Conservation (phyloP, 2,113 vertebrate species). For the Forbesichthys agassizii region DNA sequence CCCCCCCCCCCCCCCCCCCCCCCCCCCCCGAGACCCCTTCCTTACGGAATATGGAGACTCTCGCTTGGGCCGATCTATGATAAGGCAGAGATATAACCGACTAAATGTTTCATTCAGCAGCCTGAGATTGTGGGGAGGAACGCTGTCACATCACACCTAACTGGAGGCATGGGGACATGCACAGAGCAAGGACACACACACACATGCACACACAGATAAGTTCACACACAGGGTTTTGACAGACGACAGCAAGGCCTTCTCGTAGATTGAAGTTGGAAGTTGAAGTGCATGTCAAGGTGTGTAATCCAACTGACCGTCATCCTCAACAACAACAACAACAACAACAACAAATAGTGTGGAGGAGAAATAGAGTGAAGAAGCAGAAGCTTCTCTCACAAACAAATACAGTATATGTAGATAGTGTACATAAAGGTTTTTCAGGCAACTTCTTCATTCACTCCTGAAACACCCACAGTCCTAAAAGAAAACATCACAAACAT, state of each 20-base stretch:
- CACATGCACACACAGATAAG: not conserved
- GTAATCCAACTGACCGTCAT: conserved; percentile 18
- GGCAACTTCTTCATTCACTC: not conserved
- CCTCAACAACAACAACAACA: not conserved
- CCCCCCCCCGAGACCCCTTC: too few relatives aligned
- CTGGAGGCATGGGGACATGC: conserved; percentile 6
- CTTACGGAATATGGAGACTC: not conserved
- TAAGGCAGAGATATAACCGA: not conserved
- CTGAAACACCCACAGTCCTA: conserved; percentile 32
- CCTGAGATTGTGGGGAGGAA: conserved; percentile 18
- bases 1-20: too few relatives aligned
- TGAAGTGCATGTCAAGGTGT: conserved; percentile 8
- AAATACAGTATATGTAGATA: conserved; percentile 5
- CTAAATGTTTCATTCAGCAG: not conserved
- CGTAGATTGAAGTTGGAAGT: conserved; percentile 19
- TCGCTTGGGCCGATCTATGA: not conserved
- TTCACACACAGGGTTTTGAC: too few relatives aligned
- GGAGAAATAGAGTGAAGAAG: too few relatives aligned
- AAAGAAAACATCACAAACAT: conserved; percentile 18
- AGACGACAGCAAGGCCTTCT: not conserved
- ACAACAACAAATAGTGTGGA: not conserved
- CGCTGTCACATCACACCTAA: conserved; percentile 23
- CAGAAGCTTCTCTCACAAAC: not conserved
- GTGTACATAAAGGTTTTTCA: not conserved
- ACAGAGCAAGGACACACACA: not conserved